A percentile compares a stretch with the other conserved stretches of the same genome.
These are phyloP conservation scores for Fukomys damarensis DNA, from an alignment of 2,113 vertebrate species.

Conservation along the genomic window DNA sequence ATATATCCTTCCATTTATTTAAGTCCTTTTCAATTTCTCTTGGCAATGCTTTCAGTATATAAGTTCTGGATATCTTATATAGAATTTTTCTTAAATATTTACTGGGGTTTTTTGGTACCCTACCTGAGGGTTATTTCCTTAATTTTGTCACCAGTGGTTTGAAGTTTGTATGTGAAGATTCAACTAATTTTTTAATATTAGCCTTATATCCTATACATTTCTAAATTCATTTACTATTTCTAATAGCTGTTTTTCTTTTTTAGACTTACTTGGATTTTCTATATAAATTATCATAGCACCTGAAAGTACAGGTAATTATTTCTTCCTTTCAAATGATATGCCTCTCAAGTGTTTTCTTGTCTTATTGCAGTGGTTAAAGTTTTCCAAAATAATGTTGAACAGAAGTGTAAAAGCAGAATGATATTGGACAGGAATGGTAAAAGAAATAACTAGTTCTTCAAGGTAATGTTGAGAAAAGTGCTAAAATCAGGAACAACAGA, in stretches of 20 bases:
- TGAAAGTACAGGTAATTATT: not conserved
- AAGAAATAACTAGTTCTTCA: not conserved
- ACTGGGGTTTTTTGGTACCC: not conserved
- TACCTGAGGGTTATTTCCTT: not conserved
- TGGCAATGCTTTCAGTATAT: not conserved
- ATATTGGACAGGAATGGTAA: not conserved
- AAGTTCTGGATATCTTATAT: not conserved
- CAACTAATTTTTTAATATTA: not conserved
- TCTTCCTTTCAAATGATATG: not conserved
- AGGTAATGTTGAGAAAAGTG: not conserved
- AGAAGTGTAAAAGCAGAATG: not conserved
- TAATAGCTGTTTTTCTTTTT: not conserved
- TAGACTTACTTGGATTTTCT: not conserved
- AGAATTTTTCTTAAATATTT: not conserved
- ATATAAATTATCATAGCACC: not conserved
- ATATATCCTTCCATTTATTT: not conserved
- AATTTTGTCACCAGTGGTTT: constrained; percentile 20
- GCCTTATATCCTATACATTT: not conserved
- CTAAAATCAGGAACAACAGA: not conserved
- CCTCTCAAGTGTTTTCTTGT: not conserved
- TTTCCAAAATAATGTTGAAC: not conserved
- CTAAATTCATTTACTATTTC: not conserved
- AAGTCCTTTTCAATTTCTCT: not conserved
- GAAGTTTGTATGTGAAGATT: not conserved
- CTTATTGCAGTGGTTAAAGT: not conserved